A percentile compares a stretch with the other conserved stretches of the same genome.
Evolutionary conservation across 2,113 vertebrate genomes (phyloP).

Genomic region (Corythaixoides concolor): DNA sequence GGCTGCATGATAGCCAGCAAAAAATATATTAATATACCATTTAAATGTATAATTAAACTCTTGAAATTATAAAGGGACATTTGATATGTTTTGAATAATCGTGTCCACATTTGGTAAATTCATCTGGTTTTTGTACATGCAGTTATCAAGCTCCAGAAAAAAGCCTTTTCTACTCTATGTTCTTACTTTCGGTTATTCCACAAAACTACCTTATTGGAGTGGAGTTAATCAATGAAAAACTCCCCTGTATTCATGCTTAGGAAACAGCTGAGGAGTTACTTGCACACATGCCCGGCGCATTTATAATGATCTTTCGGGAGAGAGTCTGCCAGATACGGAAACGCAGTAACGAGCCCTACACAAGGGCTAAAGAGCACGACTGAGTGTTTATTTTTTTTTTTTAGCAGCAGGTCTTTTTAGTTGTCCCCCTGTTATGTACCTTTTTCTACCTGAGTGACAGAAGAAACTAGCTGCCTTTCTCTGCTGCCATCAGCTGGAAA

Average conservation of each 20-base stretch:
- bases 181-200: not conserved
- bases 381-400: not conserved
- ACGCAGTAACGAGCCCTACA: not conserved
- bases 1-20: not conserved
- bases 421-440: fast-evolving
- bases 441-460: not conserved
- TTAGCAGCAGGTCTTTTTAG: not conserved
- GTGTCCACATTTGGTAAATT: not conserved
- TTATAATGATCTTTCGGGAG: fast-evolving
- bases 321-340: fast-evolving
- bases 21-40: not conserved
- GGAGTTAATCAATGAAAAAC: not conserved
- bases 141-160: not conserved
- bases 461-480: not conserved
- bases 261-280: not conserved
- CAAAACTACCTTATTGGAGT: fast-evolving
- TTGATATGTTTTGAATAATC: not conserved
- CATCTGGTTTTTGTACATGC: not conserved
- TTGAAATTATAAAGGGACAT: not conserved
- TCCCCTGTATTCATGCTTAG: fast-evolving
- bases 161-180: not conserved
- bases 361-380: not conserved
- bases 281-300: fast-evolving
- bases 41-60: not conserved
- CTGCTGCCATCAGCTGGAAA: not conserved